Percentiles rank a stretch among this genome's conserved stretches.
phyloP scores from a whole-genome alignment of 2,888 invertebrate species.

The Mythimna loreyi region DNA sequence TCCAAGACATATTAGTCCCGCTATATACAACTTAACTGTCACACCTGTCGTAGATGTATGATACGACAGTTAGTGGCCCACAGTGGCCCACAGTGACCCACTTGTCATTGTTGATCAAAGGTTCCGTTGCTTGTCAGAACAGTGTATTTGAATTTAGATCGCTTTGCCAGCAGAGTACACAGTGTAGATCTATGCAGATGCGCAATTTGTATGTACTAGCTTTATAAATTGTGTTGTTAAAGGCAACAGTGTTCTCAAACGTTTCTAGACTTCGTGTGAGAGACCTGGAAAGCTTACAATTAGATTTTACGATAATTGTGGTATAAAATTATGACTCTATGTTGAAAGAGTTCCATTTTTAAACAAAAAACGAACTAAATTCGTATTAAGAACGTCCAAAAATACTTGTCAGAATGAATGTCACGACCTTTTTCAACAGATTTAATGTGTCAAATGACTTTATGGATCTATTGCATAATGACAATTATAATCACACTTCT shows the following conservation, averaged over 20 bases:
- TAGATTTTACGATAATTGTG: too few relatives aligned
- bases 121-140: conserved; percentile 46
- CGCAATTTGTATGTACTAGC: conserved; percentile 15
- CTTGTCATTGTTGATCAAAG: conserved; percentile 49
- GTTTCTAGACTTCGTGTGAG: neutral
- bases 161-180: neutral
- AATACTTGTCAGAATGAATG: too few relatives aligned
- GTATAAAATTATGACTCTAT: too few relatives aligned
- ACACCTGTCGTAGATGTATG: conserved; percentile 23
- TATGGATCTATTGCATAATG: too few relatives aligned
- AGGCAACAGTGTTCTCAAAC: neutral
- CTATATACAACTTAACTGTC: conserved; percentile 25
- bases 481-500: too few relatives aligned
- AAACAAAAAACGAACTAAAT: too few relatives aligned
- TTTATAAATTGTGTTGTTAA: conserved; percentile 11
- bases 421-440: too few relatives aligned
- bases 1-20: conserved; percentile 8
- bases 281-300: too few relatives aligned
- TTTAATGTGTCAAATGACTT: too few relatives aligned
- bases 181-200: neutral
- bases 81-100: conserved; percentile 19
- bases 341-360: too few relatives aligned
- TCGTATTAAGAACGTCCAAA: too few relatives aligned
- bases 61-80: conserved; percentile 8
- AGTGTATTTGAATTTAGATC: conserved; percentile 36